Percentiles rank a stretch among this genome's conserved stretches.
phyloP scores from a whole-genome alignment of 2,888 invertebrate species.

The Belgica antarctica region DNA sequence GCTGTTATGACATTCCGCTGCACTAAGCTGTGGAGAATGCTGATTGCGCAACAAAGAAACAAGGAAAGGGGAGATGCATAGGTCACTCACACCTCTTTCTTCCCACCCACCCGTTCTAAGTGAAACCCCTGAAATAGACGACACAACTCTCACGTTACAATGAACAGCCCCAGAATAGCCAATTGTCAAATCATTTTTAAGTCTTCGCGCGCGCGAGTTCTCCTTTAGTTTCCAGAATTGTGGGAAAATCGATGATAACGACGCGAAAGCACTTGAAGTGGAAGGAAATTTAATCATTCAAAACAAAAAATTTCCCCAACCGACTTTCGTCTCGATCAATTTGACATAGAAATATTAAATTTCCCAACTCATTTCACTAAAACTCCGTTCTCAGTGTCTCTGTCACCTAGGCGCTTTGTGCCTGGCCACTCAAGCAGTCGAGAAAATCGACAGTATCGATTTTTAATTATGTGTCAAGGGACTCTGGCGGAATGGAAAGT shows the following conservation, averaged over 20 bases:
- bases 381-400: background rate
- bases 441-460: constrained; percentile 10
- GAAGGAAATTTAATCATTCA: constrained; percentile 34
- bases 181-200: constrained; percentile 13
- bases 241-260: constrained; percentile 1
- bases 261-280: background rate
- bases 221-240: background rate
- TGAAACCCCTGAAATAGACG: background rate
- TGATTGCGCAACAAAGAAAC: background rate
- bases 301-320: background rate
- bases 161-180: background rate
- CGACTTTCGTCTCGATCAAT: constrained; percentile 36
- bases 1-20: constrained; percentile 22
- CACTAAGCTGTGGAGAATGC: background rate
- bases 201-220: constrained; percentile 9
- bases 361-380: constrained; percentile 27
- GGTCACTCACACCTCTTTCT: constrained; percentile 3
- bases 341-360: constrained; percentile 41
- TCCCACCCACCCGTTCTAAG: too few relatives aligned
- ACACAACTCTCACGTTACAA: background rate
- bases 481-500: background rate
- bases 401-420: background rate
- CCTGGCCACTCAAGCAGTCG: too few relatives aligned
- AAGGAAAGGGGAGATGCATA: background rate
- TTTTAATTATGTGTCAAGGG: constrained; percentile 28